These are phyloP conservation scores for Spinus olivaceus DNA, from an alignment of 2,797 vertebrate species.

Conservation along the genomic window DNA sequence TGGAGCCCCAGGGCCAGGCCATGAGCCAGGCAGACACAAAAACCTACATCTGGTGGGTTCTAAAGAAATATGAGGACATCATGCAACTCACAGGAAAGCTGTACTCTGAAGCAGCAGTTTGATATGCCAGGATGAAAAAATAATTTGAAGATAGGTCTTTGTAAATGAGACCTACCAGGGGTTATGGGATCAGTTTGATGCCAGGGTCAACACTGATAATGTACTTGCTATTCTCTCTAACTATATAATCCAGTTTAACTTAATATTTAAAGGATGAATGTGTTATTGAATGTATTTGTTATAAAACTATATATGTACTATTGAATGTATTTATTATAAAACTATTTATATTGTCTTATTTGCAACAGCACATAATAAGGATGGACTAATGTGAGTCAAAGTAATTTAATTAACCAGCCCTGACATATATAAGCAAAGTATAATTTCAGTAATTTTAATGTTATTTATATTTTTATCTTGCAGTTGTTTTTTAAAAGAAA, in stretches of 20 bases:
- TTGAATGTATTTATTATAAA: conserved; percentile 13
- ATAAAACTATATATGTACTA: not conserved
- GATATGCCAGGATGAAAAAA: not conserved
- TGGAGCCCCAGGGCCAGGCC: accelerated
- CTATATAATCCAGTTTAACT: not conserved
- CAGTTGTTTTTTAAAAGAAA: not conserved
- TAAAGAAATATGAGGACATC: not conserved
- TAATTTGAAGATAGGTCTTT: not conserved
- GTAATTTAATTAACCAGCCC: not conserved
- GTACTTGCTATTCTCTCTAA: not conserved
- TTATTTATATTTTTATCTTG: not conserved
- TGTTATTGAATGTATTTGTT: conserved; percentile 22
- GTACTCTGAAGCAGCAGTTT: not conserved
- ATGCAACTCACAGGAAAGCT: accelerated
- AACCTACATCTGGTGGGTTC: not conserved
- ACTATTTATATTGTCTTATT: conserved; percentile 5
- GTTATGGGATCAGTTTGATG: not conserved
- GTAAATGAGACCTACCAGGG: not conserved
- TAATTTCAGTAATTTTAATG: not conserved
- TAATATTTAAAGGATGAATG: not conserved
- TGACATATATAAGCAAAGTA: not conserved
- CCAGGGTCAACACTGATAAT: not conserved
- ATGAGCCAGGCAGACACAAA: accelerated
- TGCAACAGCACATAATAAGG: not conserved
- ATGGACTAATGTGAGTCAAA: accelerated